These are phyloP conservation scores for Frankliniella intonsa DNA, from an alignment of 2,888 invertebrate species.

Conservation along the genomic window DNA sequence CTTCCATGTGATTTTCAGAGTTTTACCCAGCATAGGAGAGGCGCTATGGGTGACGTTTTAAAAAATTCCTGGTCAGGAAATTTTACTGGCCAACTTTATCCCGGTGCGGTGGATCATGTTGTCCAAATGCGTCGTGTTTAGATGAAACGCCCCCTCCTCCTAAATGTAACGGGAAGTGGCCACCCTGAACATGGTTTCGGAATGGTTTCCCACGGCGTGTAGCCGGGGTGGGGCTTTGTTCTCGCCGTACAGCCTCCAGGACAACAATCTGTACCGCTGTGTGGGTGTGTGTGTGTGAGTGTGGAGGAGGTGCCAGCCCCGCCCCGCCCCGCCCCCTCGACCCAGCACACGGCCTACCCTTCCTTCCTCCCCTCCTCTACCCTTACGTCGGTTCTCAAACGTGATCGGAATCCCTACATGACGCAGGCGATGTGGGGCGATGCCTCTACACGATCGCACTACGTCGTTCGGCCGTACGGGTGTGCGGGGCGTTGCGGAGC, in stretches of 20 bases:
- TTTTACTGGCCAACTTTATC: too few species aligned
- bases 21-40: too few species aligned
- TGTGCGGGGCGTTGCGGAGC: neutral
- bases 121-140: too few species aligned
- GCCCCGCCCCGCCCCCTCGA: neutral
- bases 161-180: too few species aligned
- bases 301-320: neutral
- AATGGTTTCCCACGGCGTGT: too few species aligned
- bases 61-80: too few species aligned
- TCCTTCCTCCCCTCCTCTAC: neutral
- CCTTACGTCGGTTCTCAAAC: neutral
- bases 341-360: neutral
- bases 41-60: too few species aligned
- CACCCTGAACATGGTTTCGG: too few species aligned
- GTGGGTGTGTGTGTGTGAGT: neutral
- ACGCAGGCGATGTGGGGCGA: neutral
- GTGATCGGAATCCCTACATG: conserved; percentile 16
- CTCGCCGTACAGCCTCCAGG: neutral
- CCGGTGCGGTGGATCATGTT: too few species aligned
- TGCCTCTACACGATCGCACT: neutral
- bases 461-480: neutral
- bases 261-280: neutral
- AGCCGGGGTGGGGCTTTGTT: too few species aligned
- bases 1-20: too few species aligned
- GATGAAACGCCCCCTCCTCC: too few species aligned